A percentile compares a stretch with the other conserved stretches of the same genome.
These are phyloP conservation scores for Anthonomus grandis DNA, from an alignment of 1,140 invertebrate species.

Conservation along the genomic window DNA sequence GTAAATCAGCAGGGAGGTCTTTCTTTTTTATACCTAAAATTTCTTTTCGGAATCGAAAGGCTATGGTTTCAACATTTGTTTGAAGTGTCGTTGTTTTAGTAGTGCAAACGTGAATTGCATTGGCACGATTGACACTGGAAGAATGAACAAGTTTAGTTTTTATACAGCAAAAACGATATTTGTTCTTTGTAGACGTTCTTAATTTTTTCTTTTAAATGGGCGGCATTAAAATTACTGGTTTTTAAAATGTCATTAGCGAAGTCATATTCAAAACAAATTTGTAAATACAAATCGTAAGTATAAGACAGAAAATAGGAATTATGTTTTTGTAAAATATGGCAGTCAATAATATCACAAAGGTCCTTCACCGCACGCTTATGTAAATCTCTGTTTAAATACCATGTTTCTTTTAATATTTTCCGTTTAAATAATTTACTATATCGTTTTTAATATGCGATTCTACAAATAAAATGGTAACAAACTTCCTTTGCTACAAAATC, in stretches of 20 bases:
- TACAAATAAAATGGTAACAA: neutral
- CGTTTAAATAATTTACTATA: neutral
- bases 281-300: neutral
- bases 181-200: neutral
- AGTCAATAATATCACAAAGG: neutral
- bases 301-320: neutral
- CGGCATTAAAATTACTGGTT: neutral
- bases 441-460: neutral
- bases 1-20: neutral
- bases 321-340: neutral
- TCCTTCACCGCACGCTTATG: neutral
- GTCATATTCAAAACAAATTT: neutral
- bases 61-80: neutral
- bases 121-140: neutral
- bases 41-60: neutral
- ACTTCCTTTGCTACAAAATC: slow-evolving; percentile 6
- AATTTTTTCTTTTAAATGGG: neutral
- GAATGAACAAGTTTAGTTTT: neutral
- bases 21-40: neutral
- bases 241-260: neutral
- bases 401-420: neutral
- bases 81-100: neutral
- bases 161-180: neutral
- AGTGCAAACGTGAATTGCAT: neutral
- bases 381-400: neutral